Percentiles rank a stretch among this genome's conserved stretches.
Evolutionary conservation across 2,113 vertebrate species (phyloP).

Genomic region (Poicephalus meyeri): DNA sequence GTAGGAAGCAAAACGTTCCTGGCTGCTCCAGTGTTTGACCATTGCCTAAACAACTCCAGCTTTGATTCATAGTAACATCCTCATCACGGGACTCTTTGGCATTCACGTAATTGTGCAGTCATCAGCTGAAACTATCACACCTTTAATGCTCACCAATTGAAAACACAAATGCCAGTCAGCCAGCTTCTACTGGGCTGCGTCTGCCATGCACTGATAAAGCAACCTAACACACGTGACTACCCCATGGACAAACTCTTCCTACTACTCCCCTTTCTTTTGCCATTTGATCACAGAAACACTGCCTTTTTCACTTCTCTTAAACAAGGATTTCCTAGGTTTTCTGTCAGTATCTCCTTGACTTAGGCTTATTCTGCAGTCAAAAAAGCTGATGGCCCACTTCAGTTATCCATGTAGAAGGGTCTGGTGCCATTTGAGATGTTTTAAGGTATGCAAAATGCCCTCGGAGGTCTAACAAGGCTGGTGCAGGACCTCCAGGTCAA

Average conservation of each 20-base stretch:
- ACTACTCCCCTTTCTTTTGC: background rate
- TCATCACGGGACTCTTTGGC: background rate
- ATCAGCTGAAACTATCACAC: background rate
- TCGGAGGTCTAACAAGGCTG: background rate
- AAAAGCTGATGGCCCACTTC: background rate
- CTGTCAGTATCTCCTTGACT: background rate
- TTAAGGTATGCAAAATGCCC: accelerated
- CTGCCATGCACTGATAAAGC: accelerated
- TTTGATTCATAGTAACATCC: background rate
- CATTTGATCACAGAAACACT: background rate
- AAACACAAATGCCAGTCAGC: background rate
- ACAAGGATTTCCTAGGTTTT: background rate
- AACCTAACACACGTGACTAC: background rate
- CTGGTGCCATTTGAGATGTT: background rate
- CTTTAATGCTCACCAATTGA: background rate
- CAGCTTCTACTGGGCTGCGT: background rate
- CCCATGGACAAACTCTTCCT: background rate
- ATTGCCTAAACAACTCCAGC: background rate
- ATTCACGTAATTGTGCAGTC: accelerated
- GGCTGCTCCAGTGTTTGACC: background rate
- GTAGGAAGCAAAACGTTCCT: background rate
- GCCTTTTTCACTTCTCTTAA: background rate
- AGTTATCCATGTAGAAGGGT: background rate
- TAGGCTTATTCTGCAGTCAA: background rate
- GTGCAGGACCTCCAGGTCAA: background rate